Base-by-base conservation (phyloP, 1,140 invertebrate genomes). In the Drosophila kepulauana region DNA sequence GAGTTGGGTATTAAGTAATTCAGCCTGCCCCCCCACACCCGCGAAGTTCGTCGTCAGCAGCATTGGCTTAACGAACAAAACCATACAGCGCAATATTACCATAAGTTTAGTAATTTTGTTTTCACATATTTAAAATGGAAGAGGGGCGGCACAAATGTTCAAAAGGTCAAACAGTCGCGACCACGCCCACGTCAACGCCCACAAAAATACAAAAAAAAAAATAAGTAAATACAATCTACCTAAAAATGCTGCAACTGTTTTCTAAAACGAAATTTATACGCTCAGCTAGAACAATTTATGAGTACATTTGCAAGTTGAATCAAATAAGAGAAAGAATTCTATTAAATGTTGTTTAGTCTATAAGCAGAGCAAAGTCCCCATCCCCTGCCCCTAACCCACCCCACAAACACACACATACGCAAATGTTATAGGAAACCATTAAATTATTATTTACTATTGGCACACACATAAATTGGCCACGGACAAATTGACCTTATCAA, bases 1-100 rank as follows among this genome's bases (percentile, higher is more conserved):
- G 94, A 95, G 90, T 78, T 95, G 59, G 93, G 94, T 78, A 92
- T 92, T 33, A 92, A 92, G 51, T 92, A 91, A 80, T 54, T 13
- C 5, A 33, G 51, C 51, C 51, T 20, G 51, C 51, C 51, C n/a
- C n/a, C 41, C 41, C 7, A 20, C 30, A 20, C 30, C 45, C 20
- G 35, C 28, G 16, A 25, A 25, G 20, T 25, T 20, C 35, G 8
- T 38, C 35, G 35, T 38, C 35, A 10, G 6, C 35, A 52, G 38
- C 46, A 52, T 43, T 67, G 65, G 64, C 58, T 38, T 65, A 41
- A 68, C 57, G 54, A 80, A 82, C 56, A 72, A 75, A 59, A 51
- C 28, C 66, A 71, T 63, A 78, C 52, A 80, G 82, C 82, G 82
- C 82, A 87, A 87, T 87, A 87, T 87, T 88, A 87, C 72, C 77